Base-by-base conservation (phyloP, 2,113 vertebrate species). In the Carassius auratus region DNA sequence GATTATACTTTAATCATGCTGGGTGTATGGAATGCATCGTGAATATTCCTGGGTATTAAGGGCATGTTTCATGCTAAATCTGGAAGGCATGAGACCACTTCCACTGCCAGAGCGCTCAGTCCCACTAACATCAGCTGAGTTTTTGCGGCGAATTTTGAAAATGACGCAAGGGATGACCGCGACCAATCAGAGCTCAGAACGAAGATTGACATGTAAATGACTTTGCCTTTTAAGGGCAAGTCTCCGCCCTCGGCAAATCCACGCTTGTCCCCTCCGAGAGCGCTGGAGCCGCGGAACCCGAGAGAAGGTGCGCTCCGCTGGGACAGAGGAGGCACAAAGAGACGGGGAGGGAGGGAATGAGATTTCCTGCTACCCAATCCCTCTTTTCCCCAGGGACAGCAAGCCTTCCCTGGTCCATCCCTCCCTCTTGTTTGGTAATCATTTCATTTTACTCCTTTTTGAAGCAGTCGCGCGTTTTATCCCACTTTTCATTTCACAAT, bases 371-470 rank as follows among this genome's bases (percentile, higher is more conserved):
- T 89, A 93, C 93, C 93, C 93, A 94, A 92, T 94, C 94, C 93
- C 92, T 88, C 94, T 87, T 69, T 87, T 88, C 94, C 93, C 93
- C 89, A 89, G 93, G 94, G 94, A 95, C 81, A 90, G 75, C 91
- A 90, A 92, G 91, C 92, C 91, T 93, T 89, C 91, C 90, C 45
- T 91, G 91, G 89, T 90, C 91, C 92, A 91, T 91, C 94, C 92
- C 94, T 94, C 93, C 92, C 93, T 95, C 94, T 93, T 93, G 92
- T 93, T 94, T 90, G 89, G 90, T 94, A 93, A 95, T 94, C 94
- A 94, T 92, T 95, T 93, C 93, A 94, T 94, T 94, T 94, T 90
- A 93, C 92, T 94, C 93, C 93, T 94, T 94, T 95, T 95, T 96
- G 94, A 95, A 95, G 94, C 93, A 79, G 79, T 89, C 91, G 87